Percentiles rank a stretch among this genome's conserved stretches.
These are phyloP conservation scores for Hemibagrus wyckioides DNA, from an alignment of 2,113 vertebrate genomes.

Conservation along the genomic window DNA sequence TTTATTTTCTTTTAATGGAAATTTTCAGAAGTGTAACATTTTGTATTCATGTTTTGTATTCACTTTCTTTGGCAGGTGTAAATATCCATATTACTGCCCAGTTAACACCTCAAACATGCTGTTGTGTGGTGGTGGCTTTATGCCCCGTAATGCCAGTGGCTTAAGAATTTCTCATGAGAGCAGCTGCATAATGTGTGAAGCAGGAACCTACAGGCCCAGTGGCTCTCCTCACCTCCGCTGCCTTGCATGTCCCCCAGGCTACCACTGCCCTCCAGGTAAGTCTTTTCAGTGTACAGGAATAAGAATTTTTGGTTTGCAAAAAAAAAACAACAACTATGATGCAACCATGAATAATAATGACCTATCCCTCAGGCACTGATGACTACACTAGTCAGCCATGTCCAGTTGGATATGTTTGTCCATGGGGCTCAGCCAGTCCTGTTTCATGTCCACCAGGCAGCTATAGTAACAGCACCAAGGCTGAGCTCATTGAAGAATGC, in stretches of 20 bases:
- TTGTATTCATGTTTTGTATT: neutral
- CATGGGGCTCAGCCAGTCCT: slow-evolving; percentile 67
- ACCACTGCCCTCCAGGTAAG: slow-evolving; percentile 81
- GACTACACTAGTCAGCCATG: slow-evolving; percentile 75
- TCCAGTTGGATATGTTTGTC: slow-evolving; percentile 81
- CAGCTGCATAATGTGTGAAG: slow-evolving; percentile 78
- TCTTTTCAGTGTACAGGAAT: neutral
- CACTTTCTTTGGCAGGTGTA: slow-evolving; percentile 73
- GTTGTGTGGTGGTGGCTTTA: slow-evolving; percentile 78
- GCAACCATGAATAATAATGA: neutral
- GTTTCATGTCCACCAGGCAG: slow-evolving; percentile 82
- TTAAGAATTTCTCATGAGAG: slow-evolving; percentile 76
- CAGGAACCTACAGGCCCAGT: slow-evolving; percentile 75
- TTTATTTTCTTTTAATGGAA: neutral
- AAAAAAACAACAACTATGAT: neutral
- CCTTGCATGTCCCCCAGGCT: slow-evolving; percentile 83
- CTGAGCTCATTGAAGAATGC: slow-evolving; percentile 70
- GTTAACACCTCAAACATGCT: slow-evolving; percentile 73
- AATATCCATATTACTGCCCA: slow-evolving; percentile 86
- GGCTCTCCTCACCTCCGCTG: slow-evolving; percentile 68
- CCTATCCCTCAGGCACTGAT: slow-evolving; percentile 71
- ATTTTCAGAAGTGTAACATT: neutral
- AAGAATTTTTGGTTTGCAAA: neutral
- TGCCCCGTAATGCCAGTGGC: slow-evolving; percentile 77
- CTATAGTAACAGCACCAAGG: slow-evolving; percentile 69